Base-by-base conservation (phyloP, 2,113 vertebrate species). In the Atractosteus spatula region DNA sequence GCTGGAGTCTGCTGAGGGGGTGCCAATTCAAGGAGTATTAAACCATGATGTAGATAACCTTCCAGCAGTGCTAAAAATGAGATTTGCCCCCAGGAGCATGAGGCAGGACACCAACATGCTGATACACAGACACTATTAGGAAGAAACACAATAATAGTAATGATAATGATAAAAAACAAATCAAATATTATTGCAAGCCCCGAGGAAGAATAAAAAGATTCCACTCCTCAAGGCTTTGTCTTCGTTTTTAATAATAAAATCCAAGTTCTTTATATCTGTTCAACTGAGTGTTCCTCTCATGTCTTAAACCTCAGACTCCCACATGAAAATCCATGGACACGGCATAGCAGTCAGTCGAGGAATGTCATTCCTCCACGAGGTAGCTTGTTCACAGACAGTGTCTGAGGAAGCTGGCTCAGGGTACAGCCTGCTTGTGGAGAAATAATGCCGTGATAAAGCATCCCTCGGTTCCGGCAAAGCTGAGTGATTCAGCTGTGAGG, bases 1-100 rank as follows among this genome's bases (percentile, higher is more conserved):
- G 73, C 67, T 78, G 70, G 55, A 72, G 73, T 62, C 63, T 77
- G 16, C 55, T 62, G 67, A 73, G 59, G 64, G 29, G 72, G 73
- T 75, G 47, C 57, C 44, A 78, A 65, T 75, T 72, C 75, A 73
- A 62, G 68, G 70, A 80, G 66, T 71, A 72, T 78, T 77, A 80
- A 74, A 71, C 73, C 71, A 71, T 70, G 76, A 7, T 68, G 55
- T 54, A 62, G 65, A 64, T 14, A 63, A 59, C 70, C 64, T 69
- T 78, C 71, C 68, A 61, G 59, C 70, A 51, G 56, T 64, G 61
- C 57, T 41, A 66, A 71, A 17, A 14, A 8, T 42, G 43, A 62
- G 55, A 77, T 62, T 67, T 68, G 41, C 68, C 47, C 41, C 11
- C 68, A 59, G 29, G 42, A 66, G 45, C 62, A 41, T 69, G 17